These are phyloP conservation scores for Periparus ater DNA, from an alignment of 2,797 vertebrate species.

Conservation along the genomic window DNA sequence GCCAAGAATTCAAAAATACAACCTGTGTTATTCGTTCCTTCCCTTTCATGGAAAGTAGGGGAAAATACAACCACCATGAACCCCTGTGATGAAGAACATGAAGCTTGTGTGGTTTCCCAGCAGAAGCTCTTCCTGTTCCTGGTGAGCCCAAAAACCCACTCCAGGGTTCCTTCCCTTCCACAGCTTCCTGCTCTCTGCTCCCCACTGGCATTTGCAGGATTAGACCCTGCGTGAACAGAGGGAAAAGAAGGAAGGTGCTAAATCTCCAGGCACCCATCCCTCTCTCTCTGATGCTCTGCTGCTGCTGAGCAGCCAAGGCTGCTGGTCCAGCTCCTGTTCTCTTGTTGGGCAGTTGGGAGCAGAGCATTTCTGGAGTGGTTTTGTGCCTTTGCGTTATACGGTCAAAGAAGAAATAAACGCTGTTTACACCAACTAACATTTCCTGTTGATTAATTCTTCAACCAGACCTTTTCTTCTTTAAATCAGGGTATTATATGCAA, in stretches of 20 bases:
- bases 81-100: accelerated
- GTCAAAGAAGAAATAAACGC: neutral
- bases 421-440: neutral
- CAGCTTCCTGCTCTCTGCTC: neutral
- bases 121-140: neutral
- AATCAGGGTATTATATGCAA: neutral
- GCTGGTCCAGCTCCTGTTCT: neutral
- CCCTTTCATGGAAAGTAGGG: neutral
- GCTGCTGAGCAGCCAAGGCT: neutral
- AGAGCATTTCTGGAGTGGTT: neutral
- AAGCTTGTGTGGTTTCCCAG: neutral
- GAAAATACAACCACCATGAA: neutral
- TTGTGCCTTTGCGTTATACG: neutral
- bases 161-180: neutral
- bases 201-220: neutral
- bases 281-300: neutral
- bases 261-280: neutral
- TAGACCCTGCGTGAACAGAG: neutral
- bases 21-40: neutral
- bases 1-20: neutral
- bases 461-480: neutral
- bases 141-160: neutral
- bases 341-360: neutral
- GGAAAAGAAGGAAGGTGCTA: neutral
- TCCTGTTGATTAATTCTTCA: neutral